Base-by-base conservation (phyloP, 2,888 invertebrate species). In the Schizaphis graminum region DNA sequence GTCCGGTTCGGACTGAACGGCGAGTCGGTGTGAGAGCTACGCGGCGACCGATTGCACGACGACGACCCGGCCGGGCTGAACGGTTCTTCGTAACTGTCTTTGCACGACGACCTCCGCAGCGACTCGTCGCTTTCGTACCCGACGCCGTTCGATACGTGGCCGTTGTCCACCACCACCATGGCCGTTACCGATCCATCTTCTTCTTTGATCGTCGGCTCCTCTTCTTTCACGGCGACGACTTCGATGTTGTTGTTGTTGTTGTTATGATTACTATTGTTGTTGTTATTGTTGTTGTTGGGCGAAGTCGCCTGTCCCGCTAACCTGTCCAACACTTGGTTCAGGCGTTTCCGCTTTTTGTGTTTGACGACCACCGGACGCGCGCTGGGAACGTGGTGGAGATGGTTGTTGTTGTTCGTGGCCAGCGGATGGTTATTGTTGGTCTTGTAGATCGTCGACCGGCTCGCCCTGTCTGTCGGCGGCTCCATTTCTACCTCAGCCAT, bases 251-350 rank as follows among this genome's bases (percentile, higher is more conserved):
- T 94, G 95, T 95, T 95, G 91, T 95, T 95, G 94, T 95, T 95
- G 91, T 95, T 95, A 94, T 96, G 96, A 95, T 96, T 96, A 93
- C 96, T 96, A 95, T 96, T 96, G 95, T 96, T 96, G 95, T 96
- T 96, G 94, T 95, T 95, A 95, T 96, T 96, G 95, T 97, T 96
- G 95, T 96, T 96, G 95, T 94, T 95, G 49, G 95, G 94, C 11
- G 95, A 94, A 11, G 95, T 95, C 53, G 95, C 95, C 88, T 95
- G 95, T 21, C 96, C 96, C 44, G 97, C 96, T 10, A 98, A 96
- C 95, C 97, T 98, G 95, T 98, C 98, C 94, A 98, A 96, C 47
- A 98, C 97, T 95, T 97, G 97, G 93, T 98, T 98, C 41, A 98
- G 96, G 85, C 98, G 97, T 95, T 98, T 97, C 95, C 98, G 97